Evolutionary conservation across 2,888 invertebrate genomes (phyloP), one percentile per base, ranked within the genome.

Genomic region (Thereva unica): DNA sequence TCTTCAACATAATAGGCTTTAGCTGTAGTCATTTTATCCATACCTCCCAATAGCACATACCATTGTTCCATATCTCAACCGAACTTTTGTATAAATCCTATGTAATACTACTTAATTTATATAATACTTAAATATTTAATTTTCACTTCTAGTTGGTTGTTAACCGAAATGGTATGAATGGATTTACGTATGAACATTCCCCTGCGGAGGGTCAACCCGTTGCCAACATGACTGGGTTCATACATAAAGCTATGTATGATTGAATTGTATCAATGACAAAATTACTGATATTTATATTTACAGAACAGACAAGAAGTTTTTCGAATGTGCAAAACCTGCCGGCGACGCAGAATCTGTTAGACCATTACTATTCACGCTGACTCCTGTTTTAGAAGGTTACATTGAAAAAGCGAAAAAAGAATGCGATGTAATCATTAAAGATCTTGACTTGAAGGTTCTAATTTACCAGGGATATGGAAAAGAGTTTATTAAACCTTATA

Each of bases 181-280:
- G 96, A 0, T 83, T 96, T 70, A 91, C 91, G 34, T 95, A 96
- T 78, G 97, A 97, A 80, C 97, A 97, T 81, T 92, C 94, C 2
- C 93, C 96, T 1, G 94, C 95, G 49, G 97, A 97, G 81, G 97
- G 95, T 1, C 92, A 92, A 72, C 94, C 96, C 0, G 89, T 97
- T 72, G 93, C 94, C 49, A 86, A 90, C 64, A 85, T 97, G 78
- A 89, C 92, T 75, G 96, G 97, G 80, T 87, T 85, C 77, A 83
- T 93, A 66, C 82, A 90, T 44, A 85, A 89, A 71, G 88, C 87
- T 76, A 84, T 92, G 93, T 92, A 83, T 82, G 86, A 66, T 57
- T 57, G n/a, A n/a, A n/a, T 7, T 6, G n/a, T n/a, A n/a, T n/a
- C n/a, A n/a, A n/a, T n/a, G n/a, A n/a, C n/a, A n/a, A n/a, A n/a